These are phyloP conservation scores for Electrophaes corylata DNA, from an alignment of 2,888 invertebrate genomes.

Conservation along the genomic window DNA sequence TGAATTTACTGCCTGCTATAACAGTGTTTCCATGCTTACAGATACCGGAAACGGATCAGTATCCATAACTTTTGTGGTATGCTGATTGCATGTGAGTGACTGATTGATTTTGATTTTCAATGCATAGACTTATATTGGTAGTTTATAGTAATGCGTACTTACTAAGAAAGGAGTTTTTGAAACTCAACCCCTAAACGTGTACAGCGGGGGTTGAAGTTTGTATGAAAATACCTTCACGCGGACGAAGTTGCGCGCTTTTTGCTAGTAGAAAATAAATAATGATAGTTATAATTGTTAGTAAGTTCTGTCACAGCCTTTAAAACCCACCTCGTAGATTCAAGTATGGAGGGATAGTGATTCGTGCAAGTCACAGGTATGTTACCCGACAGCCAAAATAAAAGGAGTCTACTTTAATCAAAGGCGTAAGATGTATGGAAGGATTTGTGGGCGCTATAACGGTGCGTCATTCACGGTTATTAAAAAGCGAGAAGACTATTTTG, in stretches of 20 bases:
- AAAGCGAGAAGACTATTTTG: conserved; percentile 55
- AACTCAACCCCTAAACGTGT: no score
- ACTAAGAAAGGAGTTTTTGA: no score
- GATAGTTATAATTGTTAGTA: no score
- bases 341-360: no score
- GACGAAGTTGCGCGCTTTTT: no score
- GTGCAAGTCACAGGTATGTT: no score
- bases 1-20: conserved; percentile 22
- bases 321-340: no score
- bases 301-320: no score
- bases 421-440: conserved; percentile 36
- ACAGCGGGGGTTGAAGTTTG: no score
- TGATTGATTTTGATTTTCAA: background rate
- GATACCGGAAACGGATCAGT: conserved; percentile 24
- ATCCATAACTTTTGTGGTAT: conserved; percentile 19
- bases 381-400: conserved; percentile 20
- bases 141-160: background rate
- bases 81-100: conserved; percentile 4
- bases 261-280: no score
- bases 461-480: conserved; percentile 61
- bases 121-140: no score
- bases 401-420: conserved; percentile 39
- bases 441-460: conserved; percentile 39
- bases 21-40: conserved; percentile 23
- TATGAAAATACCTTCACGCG: no score